These are phyloP conservation scores for Ciconia maguari DNA, from an alignment of 2,113 vertebrate genomes.

Conservation along the genomic window DNA sequence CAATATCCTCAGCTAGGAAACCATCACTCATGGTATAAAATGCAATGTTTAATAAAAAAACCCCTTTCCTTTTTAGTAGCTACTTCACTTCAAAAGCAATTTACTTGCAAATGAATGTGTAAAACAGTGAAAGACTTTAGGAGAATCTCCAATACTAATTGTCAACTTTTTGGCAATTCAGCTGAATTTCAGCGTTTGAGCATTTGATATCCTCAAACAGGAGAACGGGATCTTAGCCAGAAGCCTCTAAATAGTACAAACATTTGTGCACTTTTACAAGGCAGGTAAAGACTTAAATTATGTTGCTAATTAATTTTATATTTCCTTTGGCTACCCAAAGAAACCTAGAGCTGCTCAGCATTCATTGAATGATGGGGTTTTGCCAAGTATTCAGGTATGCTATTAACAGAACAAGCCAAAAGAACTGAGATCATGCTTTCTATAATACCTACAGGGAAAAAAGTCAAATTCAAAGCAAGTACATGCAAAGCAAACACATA, in stretches of 20 bases:
- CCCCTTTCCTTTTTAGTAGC: slow-evolving; percentile 1
- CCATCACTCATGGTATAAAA: slow-evolving; percentile 17
- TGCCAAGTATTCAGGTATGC: slow-evolving; percentile 76
- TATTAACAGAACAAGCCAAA: slow-evolving; percentile 45
- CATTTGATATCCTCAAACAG: slow-evolving; percentile 36
- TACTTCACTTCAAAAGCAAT: slow-evolving; percentile 43
- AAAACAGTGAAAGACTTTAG: background rate
- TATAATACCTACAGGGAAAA: slow-evolving; percentile 42
- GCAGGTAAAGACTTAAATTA: slow-evolving; percentile 76
- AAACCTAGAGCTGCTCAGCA: slow-evolving; percentile 64
- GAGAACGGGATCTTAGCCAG: slow-evolving; percentile 63
- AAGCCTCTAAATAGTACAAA: slow-evolving; percentile 72
- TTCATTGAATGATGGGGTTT: slow-evolving; percentile 19
- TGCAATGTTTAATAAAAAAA: slow-evolving; percentile 27
- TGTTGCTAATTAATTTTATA: slow-evolving; percentile 82
- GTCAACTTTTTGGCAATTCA: background rate
- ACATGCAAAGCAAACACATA: slow-evolving; percentile 17
- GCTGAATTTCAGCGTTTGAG: background rate
- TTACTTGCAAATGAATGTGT: slow-evolving; percentile 10
- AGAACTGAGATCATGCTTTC: slow-evolving; percentile 71
- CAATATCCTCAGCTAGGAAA: slow-evolving; percentile 31
- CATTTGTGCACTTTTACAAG: slow-evolving; percentile 71
- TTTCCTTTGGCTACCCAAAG: slow-evolving; percentile 75
- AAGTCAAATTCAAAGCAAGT: slow-evolving; percentile 46
- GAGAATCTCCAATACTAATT: background rate